phyloP scores from a whole-genome alignment of 2,797 vertebrate species.

The Pangasius macronema region DNA sequence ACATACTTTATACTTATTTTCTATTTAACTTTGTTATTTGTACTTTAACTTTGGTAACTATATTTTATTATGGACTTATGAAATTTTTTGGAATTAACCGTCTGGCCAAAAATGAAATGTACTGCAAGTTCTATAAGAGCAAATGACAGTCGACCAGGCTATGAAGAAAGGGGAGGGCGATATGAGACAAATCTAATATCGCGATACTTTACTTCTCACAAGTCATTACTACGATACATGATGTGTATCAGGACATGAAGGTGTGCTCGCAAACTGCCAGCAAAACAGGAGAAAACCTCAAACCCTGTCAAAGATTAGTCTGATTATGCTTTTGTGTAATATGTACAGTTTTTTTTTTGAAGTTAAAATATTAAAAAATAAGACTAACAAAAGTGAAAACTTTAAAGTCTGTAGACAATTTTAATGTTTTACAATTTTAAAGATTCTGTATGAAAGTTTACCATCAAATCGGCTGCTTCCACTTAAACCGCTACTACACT shows the following conservation, averaged over 20 bases:
- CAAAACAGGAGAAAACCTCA: no score
- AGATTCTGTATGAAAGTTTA: not conserved
- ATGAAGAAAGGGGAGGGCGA: not conserved
- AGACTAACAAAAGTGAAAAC: no score
- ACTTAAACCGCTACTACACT: no score
- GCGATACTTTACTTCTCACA: no score
- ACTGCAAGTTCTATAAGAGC: no score
- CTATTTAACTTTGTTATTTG: not conserved
- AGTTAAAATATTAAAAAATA: no score
- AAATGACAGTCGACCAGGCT: not conserved
- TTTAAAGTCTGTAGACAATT: no score
- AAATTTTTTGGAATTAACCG: not conserved
- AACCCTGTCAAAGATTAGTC: no score
- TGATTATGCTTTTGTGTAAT: no score
- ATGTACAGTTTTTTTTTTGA: no score
- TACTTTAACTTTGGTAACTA: not conserved
- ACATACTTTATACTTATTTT: not conserved
- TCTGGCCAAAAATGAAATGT: not conserved
- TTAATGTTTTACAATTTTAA: no score
- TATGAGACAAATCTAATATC: not conserved
- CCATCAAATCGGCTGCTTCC: not conserved
- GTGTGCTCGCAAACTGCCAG: not conserved
- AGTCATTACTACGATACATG: no score
- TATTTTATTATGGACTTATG: not conserved
- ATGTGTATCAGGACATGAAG: not conserved